Base-by-base conservation (phyloP, 2,888 invertebrate species). In the Apeira syringaria region DNA sequence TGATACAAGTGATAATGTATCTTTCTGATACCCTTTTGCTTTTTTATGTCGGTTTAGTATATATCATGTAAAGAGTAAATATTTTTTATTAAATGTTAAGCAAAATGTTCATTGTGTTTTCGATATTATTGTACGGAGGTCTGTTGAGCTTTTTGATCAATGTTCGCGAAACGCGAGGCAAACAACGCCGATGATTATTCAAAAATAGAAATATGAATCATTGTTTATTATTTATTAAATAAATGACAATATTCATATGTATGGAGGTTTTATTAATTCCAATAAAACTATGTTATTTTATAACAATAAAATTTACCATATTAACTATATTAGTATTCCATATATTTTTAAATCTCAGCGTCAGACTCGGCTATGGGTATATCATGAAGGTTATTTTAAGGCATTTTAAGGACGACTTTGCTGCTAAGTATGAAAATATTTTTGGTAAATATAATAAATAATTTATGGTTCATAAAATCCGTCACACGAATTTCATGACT, bases 101-200 rank as follows among this genome's bases (percentile, higher is more conserved):
- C 37, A 52, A 56, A 58, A 11, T 38, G 2, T 43, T 47, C 49
- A 15, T 60, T 62, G 63, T 50, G 50, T 56, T 64, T 59, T 51
- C 56, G 56, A 62, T 68, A 65, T 66, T 68, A 62, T 64, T 64
- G 59, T 68, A 70, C 15, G 15, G 4, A 15, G 2, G 4, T 15
- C 15, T 58, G 74, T 80, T 79, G 76, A 80, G 83, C 83, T 83
- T 81, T 81, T 77, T 68, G 72, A 77, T 77, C 68, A 66, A 75
- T 79, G 74, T 82, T 74, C 68, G 74, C 70, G 66, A 64, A 70
- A 70, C 67, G 69, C 63, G 64, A 63, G 63, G 66, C 70, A 62
- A 67, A 69, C 68, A 72, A 74, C 69, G 77, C 73, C 76, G 75
- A 70, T 69, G 70, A 69, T 70, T 15, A 4, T 4, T 4, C 68